Conservation (phyloP, 2,888 invertebrate species). For the Malthinus seriepunctatus region DNA sequence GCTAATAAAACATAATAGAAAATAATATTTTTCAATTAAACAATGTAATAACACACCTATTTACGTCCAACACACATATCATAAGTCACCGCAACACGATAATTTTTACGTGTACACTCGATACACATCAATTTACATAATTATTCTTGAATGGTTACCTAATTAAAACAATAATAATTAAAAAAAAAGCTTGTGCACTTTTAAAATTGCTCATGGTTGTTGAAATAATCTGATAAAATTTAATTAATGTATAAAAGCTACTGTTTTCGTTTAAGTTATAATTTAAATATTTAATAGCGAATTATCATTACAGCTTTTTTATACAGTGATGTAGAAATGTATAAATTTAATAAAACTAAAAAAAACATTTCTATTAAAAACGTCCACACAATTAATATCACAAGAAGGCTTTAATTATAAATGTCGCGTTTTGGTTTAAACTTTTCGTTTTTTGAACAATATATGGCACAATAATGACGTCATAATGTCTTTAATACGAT, state of each 20-base stretch:
- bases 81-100: slow-evolving; percentile 3
- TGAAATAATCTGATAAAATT: slow-evolving; percentile 2
- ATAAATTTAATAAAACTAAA: too few species aligned
- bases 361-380: too few species aligned
- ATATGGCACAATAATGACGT: too few species aligned
- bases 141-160: background rate
- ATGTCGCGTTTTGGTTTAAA: too few species aligned
- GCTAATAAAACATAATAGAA: too few species aligned
- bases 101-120: background rate
- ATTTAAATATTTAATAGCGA: background rate
- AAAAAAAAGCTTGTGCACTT: background rate
- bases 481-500: too few species aligned
- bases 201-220: background rate
- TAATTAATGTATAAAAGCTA: slow-evolving; percentile 4
- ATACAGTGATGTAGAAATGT: too few species aligned
- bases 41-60: background rate
- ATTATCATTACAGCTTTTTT: too few species aligned
- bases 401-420: too few species aligned
- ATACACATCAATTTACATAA: slow-evolving; percentile 7
- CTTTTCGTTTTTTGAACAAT: too few species aligned
- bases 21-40: background rate
- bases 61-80: background rate
- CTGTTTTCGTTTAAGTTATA: background rate
- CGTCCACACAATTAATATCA: too few species aligned
- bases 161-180: background rate